Evolutionary conservation across 2,888 invertebrate genomes (phyloP), one percentile per base, ranked within the genome.

Genomic region (Eristalis tenax): DNA sequence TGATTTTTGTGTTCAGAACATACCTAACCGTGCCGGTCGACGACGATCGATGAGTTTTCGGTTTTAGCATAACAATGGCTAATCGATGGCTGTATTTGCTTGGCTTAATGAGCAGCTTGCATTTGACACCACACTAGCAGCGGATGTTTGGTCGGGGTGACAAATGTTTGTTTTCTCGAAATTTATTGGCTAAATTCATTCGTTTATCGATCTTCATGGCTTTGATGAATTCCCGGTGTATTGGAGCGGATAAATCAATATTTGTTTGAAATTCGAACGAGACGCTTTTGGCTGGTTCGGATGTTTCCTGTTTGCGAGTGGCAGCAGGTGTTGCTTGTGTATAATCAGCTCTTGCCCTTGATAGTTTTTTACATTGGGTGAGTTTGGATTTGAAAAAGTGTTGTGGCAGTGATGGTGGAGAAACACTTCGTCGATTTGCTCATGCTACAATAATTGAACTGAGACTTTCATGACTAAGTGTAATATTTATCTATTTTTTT

Each of bases 91-190:
- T 78, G 70, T 86, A 75, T 86, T 86, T 86, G 74, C 86, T 86
- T 86, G 82, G 73, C 69, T 82, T 86, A 86, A 86, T 86, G 85
- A 86, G 85, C 85, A 86, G 85, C 77, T 86, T 86, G 81, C 77
- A 82, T 82, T 64, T 43, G 63, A 71, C 61, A 43, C 26, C 59
- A 56, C 65, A 28, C 11, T 63, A 61, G 59, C 28, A 61, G 68
- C 77, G 69, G 69, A 71, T 43, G 59, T 40, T 32, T 50, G 63
- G 40, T 40, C 38, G 64, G 43, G 22, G 50, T 76, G 59, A 43
- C 43, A 64, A 69, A 64, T 85, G 71, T 71, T 76, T 71, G 66
- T 50, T 77, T 74, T 63, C 2, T 69, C 38, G n/a, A 73, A 85
- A 85, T 69, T 73, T 73, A 64, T 81, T 69, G 35, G 57, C 38